Evolutionary conservation across 2,888 invertebrate genomes (phyloP).

Genomic region (Hydraecia micacea): DNA sequence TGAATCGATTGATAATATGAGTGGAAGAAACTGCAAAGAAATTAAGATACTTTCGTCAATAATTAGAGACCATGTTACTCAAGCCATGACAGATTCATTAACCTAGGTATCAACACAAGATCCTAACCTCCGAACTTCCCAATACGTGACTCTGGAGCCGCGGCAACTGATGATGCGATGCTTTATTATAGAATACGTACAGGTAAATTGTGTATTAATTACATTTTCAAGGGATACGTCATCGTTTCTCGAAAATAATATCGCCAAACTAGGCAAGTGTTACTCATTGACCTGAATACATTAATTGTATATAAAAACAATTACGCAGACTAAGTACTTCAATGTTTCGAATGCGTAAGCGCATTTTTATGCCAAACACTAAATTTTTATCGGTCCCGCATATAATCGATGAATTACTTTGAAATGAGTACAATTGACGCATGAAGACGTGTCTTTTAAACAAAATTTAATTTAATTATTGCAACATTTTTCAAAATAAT

Average conservation of each 20-base stretch:
- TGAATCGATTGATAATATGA: neutral
- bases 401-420: conserved; percentile 52
- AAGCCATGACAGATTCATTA: neutral
- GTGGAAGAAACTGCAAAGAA: neutral
- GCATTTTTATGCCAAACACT: conserved; percentile 53
- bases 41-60: neutral
- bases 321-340: conserved; percentile 64
- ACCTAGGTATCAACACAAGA: neutral
- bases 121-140: neutral
- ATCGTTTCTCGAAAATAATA: conserved; percentile 58
- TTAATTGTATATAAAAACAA: conserved; percentile 65
- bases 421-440: conserved; percentile 41
- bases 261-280: conserved; percentile 59
- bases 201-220: conserved; percentile 14
- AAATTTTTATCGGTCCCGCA: conserved; percentile 57
- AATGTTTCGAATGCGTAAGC: conserved; percentile 59
- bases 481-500: neutral
- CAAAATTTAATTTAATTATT: conserved; percentile 5
- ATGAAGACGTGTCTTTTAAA: conserved; percentile 19
- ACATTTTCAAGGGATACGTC: conserved; percentile 43
- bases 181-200: neutral
- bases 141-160: neutral
- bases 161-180: neutral
- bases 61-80: neutral
- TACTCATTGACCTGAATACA: conserved; percentile 69